Base-by-base conservation (phyloP, 2,797 vertebrate genomes). In the Hoplostethus atlanticus region DNA sequence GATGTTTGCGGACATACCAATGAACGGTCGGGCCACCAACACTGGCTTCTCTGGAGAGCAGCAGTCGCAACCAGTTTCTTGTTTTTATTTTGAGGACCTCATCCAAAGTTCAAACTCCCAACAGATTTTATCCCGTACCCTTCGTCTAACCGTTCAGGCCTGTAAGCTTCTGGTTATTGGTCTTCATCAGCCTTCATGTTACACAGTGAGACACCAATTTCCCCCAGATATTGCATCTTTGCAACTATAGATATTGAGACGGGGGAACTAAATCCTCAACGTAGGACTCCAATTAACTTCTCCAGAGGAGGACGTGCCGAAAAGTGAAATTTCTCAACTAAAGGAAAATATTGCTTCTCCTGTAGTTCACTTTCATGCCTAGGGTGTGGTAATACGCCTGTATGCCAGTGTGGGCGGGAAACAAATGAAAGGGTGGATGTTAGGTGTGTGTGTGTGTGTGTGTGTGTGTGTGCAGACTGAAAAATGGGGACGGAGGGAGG, bases 321-420 rank as follows among this genome's bases (percentile, higher is more conserved):
- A 28, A 57, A 42, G 15, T 38, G 30, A 76, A 58, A 52, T 25
- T 13, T 6, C 31, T 16, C 57, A 21, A 21, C 21, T 21, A 21
- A 21, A 21, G 21, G 21, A 21, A 21, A 21, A 21, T 21, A 21
- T 21, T 21, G 36, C 47, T 71, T 76, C 16, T 76, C 67, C 66
- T 81, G 67, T n/a, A 76, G 46, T 71, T 80, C 48, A 76, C 42
- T 77, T 83, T 83, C 64, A 73, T 84, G 79, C 68, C 63, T 73
- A 77, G 87, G 89, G 84, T 91, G 87, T 89, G 88, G 89, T 87
- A 78, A 76, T 38, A 64, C 68, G 73, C 85, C 81, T 71, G 78
- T 77, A 79, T 87, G 80, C 89, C 91, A 90, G 84, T 74, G 84
- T 85, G 64, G 88, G 89, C 40, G 84, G 83, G 73, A 89, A 84